Percentiles rank a stretch among this genome's conserved stretches.
phyloP scores from a whole-genome alignment of 2,888 invertebrate genomes.

The Melanotus villosus region DNA sequence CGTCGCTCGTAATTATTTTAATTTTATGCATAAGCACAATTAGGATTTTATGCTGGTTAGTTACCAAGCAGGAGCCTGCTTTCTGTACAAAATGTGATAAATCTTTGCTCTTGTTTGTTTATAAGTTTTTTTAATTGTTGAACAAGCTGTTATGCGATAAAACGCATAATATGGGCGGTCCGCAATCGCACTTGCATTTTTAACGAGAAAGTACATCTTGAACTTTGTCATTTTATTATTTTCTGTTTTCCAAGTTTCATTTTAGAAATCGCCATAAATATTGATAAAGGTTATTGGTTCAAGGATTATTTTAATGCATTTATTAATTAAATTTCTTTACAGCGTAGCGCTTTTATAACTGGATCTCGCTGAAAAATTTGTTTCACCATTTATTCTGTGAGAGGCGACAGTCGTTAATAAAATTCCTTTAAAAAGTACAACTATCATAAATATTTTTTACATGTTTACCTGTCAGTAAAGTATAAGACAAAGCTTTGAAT shows the following conservation, averaged over 20 bases:
- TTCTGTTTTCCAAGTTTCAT: constrained; percentile 27
- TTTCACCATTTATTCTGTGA: constrained; percentile 8
- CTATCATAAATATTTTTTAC: constrained; percentile 2
- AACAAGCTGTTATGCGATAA: too few species aligned
- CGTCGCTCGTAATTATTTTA: too few species aligned
- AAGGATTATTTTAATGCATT: constrained; percentile 47
- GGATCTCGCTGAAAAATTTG: constrained; percentile 21
- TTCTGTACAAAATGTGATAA: too few species aligned
- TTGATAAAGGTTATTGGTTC: constrained; percentile 53
- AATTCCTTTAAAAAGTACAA: constrained; percentile 8
- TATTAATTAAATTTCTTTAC: constrained; percentile 43
- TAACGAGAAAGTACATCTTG: constrained; percentile 33
- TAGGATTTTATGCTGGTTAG: too few species aligned
- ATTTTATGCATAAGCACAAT: too few species aligned
- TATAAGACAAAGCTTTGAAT: constrained; percentile 4
- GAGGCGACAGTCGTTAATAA: constrained; percentile 11
- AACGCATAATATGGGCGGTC: background rate
- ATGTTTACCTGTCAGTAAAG: background rate
- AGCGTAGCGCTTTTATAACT: constrained; percentile 3
- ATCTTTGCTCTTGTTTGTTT: too few species aligned
- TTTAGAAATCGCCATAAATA: constrained; percentile 50
- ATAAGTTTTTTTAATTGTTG: too few species aligned
- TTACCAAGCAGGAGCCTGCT: too few species aligned
- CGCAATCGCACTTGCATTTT: constrained; percentile 15
- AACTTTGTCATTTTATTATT: constrained; percentile 39